A percentile compares a stretch with the other conserved stretches of the same genome.
phyloP scores from a whole-genome alignment of 1,140 invertebrate genomes.

The Halictus rubicundus region DNA sequence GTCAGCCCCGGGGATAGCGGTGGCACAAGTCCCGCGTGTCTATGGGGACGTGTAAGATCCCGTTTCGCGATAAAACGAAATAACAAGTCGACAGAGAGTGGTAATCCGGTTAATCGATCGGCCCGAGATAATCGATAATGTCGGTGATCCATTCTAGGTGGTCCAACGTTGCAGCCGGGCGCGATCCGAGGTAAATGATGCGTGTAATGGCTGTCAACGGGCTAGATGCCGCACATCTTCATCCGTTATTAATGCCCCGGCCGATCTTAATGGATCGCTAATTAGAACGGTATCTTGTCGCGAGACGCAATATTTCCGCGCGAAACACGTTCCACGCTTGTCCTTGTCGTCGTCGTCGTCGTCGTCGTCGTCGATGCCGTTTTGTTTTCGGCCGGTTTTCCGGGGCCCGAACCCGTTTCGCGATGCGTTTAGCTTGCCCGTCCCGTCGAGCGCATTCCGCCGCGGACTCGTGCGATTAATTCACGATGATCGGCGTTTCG shows the following conservation, averaged over 20 bases:
- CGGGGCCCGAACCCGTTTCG: neutral
- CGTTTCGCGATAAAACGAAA: slow-evolving; percentile 71
- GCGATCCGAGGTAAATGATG: slow-evolving; percentile 70
- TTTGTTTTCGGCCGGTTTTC: neutral
- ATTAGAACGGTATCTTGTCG: slow-evolving; percentile 27
- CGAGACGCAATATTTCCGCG: neutral
- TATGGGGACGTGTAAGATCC: slow-evolving; percentile 60
- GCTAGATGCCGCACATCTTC: slow-evolving; percentile 68
- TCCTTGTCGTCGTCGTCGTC: neutral
- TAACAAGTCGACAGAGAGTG: slow-evolving; percentile 67
- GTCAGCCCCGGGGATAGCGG: slow-evolving; percentile 5
- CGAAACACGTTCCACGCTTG: neutral
- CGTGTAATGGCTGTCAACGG: slow-evolving; percentile 66
- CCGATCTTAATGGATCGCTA: slow-evolving; percentile 41
- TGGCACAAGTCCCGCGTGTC: slow-evolving; percentile 13
- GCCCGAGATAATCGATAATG: slow-evolving; percentile 72
- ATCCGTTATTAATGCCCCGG: slow-evolving; percentile 63
- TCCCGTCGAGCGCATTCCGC: neutral
- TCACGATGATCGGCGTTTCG: neutral
- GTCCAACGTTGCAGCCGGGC: slow-evolving; percentile 39
- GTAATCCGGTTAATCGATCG: slow-evolving; percentile 74
- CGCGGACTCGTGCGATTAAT: neutral
- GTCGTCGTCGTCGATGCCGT: too few species aligned
- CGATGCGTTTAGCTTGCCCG: neutral
- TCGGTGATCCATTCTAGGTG: slow-evolving; percentile 71